phyloP scores from a whole-genome alignment of 2,113 vertebrate genomes.

The Castor canadensis region DNA sequence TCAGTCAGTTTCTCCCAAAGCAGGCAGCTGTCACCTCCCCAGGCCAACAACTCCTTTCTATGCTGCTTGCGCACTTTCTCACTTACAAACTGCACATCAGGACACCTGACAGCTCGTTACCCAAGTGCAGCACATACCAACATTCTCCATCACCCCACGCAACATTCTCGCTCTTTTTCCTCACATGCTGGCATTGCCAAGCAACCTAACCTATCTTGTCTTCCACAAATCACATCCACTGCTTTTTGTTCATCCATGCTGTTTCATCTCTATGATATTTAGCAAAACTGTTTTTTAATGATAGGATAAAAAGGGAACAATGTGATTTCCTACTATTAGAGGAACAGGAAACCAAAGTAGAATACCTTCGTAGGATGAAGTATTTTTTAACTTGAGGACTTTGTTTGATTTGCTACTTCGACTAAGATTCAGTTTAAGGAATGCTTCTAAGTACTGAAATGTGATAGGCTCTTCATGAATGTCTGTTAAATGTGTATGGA shows the following conservation, averaged over 20 bases:
- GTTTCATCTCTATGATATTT: slow-evolving; percentile 11
- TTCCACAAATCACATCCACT: background rate
- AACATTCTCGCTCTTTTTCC: background rate
- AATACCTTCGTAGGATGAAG: background rate
- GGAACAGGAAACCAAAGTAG: background rate
- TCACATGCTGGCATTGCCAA: background rate
- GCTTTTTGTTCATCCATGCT: background rate
- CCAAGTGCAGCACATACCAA: background rate
- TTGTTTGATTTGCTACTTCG: background rate
- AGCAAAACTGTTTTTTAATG: background rate
- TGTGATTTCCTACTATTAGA: background rate
- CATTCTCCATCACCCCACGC: background rate
- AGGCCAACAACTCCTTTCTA: background rate
- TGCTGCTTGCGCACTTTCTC: background rate
- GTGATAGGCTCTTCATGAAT: background rate
- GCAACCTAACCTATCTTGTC: background rate
- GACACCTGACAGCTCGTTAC: slow-evolving; percentile 49
- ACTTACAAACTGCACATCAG: background rate
- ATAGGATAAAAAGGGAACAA: background rate
- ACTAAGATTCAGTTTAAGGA: background rate
- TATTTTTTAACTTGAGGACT: background rate
- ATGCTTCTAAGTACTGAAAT: background rate
- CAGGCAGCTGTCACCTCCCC: slow-evolving; percentile 57
- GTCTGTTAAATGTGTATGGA: background rate
- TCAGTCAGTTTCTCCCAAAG: background rate